Evolutionary conservation across 1,140 invertebrate species (phyloP).

Genomic region (Latrodectus geometricus): DNA sequence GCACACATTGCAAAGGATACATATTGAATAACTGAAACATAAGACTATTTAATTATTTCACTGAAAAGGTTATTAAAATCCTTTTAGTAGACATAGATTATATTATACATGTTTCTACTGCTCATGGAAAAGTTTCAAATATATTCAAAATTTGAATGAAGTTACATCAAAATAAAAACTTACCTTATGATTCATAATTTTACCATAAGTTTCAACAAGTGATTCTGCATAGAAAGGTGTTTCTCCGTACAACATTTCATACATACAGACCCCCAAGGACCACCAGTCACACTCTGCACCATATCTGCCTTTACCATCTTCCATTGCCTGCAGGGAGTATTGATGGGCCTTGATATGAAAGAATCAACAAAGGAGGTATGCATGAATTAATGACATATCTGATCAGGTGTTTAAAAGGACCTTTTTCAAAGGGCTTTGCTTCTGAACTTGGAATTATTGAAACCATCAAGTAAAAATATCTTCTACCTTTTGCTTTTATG

Average conservation of each 20-base stretch:
- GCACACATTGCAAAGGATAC: neutral
- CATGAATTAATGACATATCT: conserved; percentile 19
- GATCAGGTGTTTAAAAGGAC: neutral
- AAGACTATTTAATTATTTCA: neutral
- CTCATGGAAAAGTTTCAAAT: neutral
- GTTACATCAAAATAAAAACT: conserved; percentile 77
- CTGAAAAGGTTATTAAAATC: neutral
- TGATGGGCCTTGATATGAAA: conserved; percentile 57
- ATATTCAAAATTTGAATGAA: conserved; percentile 78
- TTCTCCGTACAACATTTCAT: conserved; percentile 98
- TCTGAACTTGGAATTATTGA: neutral
- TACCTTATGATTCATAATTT: conserved; percentile 99
- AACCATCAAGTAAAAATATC: neutral
- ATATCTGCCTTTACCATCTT: conserved; percentile 93
- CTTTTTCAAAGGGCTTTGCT: conserved; percentile 13
- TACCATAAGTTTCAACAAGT: conserved; percentile 98
- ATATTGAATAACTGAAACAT: neutral
- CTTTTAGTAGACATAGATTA: neutral
- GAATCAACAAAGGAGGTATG: conserved; percentile 25
- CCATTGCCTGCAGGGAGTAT: conserved; percentile 69
- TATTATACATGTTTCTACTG: neutral
- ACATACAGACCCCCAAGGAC: conserved; percentile 99
- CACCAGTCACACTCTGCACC: conserved; percentile 99
- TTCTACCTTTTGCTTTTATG: too few relatives aligned
- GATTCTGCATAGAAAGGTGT: conserved; percentile 99